A percentile compares a stretch with the other conserved stretches of the same genome.
Evolutionary conservation across 2,113 vertebrate species (phyloP).

Genomic region (Callipepla californica): DNA sequence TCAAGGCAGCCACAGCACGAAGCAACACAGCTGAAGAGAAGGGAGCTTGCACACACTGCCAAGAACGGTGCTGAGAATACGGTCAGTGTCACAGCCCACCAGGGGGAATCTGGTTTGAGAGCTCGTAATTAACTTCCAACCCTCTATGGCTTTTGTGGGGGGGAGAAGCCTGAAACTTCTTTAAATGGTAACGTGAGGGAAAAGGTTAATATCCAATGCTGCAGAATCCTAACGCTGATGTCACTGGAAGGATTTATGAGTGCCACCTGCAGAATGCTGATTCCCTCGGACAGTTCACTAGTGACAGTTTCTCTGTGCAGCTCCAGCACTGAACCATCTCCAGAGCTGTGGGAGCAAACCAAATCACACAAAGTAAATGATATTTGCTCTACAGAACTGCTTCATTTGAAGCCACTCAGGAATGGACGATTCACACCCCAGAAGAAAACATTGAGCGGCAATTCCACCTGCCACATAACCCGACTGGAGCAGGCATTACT

Average conservation of each 20-base stretch:
- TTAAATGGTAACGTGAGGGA: too few relatives aligned
- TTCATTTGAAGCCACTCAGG: not conserved
- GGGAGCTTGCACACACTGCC: not conserved
- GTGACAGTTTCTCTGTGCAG: not conserved
- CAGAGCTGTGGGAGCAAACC: too few relatives aligned
- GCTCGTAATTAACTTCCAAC: too few relatives aligned
- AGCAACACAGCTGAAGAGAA: not conserved
- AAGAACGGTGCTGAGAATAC: fast-evolving
- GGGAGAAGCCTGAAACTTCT: not conserved
- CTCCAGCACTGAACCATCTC: fast-evolving
- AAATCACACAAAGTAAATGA: not conserved
- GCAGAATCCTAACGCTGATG: fast-evolving
- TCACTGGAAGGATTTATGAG: not conserved
- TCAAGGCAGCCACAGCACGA: not conserved
- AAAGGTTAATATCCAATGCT: not conserved
- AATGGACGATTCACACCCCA: too few relatives aligned
- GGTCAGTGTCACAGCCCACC: not conserved
- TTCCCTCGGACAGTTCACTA: too few relatives aligned
- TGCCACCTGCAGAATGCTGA: not conserved
- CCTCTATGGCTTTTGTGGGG: fast-evolving
- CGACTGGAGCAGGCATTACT: too few relatives aligned
- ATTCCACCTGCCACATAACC: too few relatives aligned
- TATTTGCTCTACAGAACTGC: not conserved
- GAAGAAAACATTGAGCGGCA: too few relatives aligned
- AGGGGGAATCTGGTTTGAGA: not conserved